Conservation (phyloP, 1,140 invertebrate species). For the Lethocerus indicus region DNA sequence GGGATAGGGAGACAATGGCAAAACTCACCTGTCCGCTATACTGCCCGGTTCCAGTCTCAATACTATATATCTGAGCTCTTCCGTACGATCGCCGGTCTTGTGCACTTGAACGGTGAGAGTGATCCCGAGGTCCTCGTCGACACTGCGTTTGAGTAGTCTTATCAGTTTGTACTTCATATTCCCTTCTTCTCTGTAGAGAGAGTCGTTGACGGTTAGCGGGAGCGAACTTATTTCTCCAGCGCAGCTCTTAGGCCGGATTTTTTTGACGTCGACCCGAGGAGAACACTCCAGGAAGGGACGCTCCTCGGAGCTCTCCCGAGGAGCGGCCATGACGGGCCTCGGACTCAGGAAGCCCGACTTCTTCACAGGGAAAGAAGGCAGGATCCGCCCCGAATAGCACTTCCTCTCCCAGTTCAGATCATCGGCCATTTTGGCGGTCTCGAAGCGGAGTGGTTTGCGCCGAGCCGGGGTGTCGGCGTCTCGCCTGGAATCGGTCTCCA, state of each 20-base stretch:
- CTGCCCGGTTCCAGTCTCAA: not conserved
- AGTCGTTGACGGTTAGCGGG: not conserved
- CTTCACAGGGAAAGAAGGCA: conserved; percentile 55
- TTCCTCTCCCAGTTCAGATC: conserved; percentile 77
- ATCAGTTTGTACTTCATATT: conserved; percentile 6
- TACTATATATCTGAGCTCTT: not conserved
- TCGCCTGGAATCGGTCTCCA: conserved; percentile 19
- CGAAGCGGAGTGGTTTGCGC: conserved; percentile 4
- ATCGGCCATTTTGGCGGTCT: no score
- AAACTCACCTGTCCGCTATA: not conserved
- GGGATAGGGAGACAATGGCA: not conserved
- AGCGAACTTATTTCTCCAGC: not conserved
- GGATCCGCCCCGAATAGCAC: conserved; percentile 22
- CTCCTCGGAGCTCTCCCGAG: not conserved
- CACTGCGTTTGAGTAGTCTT: conserved; percentile 41
- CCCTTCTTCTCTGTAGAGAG: not conserved
- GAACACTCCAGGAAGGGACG: not conserved
- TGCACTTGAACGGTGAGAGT: not conserved
- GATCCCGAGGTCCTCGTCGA: not conserved
- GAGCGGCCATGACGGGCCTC: not conserved
- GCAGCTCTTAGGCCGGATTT: not conserved
- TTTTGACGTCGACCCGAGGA: not conserved
- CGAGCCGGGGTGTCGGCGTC: not conserved
- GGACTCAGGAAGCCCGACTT: conserved; percentile 33
- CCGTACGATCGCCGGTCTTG: not conserved